Evolutionary conservation across 37 sponge, comb jelly and placozoan species (phyloP), one percentile per base, ranked within the genome.

Genomic region (Bolinopsis microptera): DNA sequence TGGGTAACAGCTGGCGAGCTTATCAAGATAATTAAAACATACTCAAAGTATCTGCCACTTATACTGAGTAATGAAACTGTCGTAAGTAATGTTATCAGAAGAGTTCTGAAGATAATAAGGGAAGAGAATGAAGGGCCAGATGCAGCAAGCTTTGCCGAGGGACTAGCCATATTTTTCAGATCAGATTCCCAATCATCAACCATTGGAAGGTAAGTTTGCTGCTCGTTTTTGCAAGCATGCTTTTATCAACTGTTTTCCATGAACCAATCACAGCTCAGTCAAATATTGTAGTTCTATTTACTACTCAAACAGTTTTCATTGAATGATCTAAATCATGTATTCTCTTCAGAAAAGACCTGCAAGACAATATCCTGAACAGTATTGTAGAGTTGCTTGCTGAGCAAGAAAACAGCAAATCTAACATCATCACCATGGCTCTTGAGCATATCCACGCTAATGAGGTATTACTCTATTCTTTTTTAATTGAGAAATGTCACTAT

Each of bases 381-480:
- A 31, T 82, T 36, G 83, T 82, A 30, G 83, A 82, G 38, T 23
- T 82, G 35, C 83, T 82, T 23, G 35, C 38, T 82, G 83, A 82
- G 38, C 38, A 36, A 36, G 83, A 93, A 23, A 93, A 36, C 94
- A 96, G 96, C 94, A 95, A 96, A 32, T 77, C 94, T n/a, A 96
- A 95, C 76, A 96, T 98, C 30, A 97, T 98, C 38, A 83, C 94
- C 0, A 97, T 96, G 69, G 96, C 99, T 25, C 75, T 96, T 23
- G 99, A 98, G 76, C 99, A 98, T 94, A 98, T 98, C 72, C 99
- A 98, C 74, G 93, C 99, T 41, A 96, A 96, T 93, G 99, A 98
- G 93, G 97, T 98, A 35, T n/a, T n/a, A n/a, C n/a, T n/a, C n/a
- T n/a, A n/a, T n/a, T n/a, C n/a, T n/a, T n/a, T n/a, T n/a, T n/a